Percentiles rank a stretch among this genome's conserved stretches.
These are phyloP conservation scores for Clarias platycephalus DNA, from an alignment of 2,797 vertebrate species.

Conservation along the genomic window DNA sequence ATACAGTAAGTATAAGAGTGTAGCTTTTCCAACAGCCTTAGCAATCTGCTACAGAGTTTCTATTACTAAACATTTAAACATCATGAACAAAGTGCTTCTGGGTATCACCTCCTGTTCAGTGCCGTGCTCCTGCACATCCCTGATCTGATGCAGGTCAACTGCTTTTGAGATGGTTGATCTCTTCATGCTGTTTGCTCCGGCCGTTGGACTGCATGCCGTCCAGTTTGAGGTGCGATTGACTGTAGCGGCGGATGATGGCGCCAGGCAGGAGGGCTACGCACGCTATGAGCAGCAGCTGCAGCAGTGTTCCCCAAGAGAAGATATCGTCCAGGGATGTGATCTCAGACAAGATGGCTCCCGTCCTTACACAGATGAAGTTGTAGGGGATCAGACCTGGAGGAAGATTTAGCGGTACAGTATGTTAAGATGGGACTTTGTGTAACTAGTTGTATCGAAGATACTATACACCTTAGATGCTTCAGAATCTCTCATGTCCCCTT, in stretches of 20 bases:
- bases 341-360: conserved; percentile 89
- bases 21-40: neutral
- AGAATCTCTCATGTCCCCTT: neutral
- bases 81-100: conserved; percentile 6
- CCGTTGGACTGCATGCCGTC: conserved; percentile 65
- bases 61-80: neutral
- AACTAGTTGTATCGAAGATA: neutral
- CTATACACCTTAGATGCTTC: neutral
- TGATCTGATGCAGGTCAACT: conserved; percentile 66
- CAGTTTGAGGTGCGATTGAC: conserved; percentile 76
- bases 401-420: neutral
- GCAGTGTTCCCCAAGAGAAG: conserved; percentile 88
- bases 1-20: neutral
- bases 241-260: conserved; percentile 83
- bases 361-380: conserved; percentile 97
- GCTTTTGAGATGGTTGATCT: conserved; percentile 69
- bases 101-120: neutral
- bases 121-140: neutral
- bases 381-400: conserved; percentile 89
- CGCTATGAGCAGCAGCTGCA: conserved; percentile 88
- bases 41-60: neutral
- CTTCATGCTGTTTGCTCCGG: conserved; percentile 32
- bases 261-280: conserved; percentile 86
- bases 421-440: neutral
- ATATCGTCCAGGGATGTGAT: conserved; percentile 90